These are phyloP conservation scores for Euwallacea fornicatus DNA, from an alignment of 1,140 invertebrate species.

Conservation along the genomic window DNA sequence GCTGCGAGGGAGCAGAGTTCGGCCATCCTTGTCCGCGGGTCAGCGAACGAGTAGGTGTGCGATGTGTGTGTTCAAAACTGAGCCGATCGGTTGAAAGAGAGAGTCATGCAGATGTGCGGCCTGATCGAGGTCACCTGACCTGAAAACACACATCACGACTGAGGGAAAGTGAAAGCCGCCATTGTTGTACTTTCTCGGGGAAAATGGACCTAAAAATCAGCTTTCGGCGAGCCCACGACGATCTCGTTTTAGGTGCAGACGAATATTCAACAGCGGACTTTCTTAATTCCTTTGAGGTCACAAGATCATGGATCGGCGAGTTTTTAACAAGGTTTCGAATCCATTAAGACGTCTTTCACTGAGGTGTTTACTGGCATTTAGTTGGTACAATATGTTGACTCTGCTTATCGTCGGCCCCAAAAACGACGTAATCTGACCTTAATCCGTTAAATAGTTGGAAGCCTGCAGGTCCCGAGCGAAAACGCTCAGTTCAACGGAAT, in stretches of 20 bases:
- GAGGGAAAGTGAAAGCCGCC: constrained; percentile 21
- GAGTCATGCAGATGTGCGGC: constrained; percentile 28
- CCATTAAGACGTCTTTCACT: no score
- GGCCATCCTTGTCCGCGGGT: no score
- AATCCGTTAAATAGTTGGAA: no score
- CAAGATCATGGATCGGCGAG: no score
- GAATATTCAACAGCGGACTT: constrained; percentile 5
- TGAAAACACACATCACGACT: constrained; percentile 19
- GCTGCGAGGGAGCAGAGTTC: no score
- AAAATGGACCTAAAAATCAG: constrained; percentile 32
- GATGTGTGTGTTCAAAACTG: constrained; percentile 5
- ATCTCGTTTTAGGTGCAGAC: constrained; percentile 19
- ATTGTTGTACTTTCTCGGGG: constrained; percentile 41
- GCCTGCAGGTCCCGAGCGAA: no score
- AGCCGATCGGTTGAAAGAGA: constrained; percentile 26
- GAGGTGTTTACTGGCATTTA: no score
- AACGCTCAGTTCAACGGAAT: no score
- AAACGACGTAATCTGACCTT: no score
- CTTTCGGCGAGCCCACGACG: constrained; percentile 27
- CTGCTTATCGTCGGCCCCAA: no score
- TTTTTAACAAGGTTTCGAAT: no score
- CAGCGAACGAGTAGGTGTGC: not conserved
- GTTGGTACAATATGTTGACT: no score
- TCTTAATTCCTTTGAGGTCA: constrained; percentile 10
- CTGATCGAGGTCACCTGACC: constrained; percentile 25